Conservation (phyloP, 2,797 vertebrate genomes). For the Enteromius anoplus region DNA sequence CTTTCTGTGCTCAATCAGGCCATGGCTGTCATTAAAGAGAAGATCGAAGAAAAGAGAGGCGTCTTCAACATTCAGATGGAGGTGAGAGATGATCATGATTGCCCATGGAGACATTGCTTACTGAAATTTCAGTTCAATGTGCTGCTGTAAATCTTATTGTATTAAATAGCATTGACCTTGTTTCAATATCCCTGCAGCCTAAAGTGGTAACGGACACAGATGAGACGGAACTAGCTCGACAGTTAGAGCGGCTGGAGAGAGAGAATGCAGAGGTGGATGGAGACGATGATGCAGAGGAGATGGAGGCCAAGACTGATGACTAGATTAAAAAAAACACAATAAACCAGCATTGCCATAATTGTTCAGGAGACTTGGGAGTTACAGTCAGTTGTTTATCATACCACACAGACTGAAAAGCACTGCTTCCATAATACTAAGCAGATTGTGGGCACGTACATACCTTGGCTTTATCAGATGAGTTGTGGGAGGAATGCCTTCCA, state of each 20-base stretch:
- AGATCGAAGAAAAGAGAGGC: constrained; percentile 97
- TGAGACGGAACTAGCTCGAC: constrained; percentile 35
- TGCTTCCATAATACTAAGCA: not conserved
- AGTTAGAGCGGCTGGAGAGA: constrained; percentile 64
- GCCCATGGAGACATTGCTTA: not conserved
- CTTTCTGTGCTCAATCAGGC: constrained; percentile 97
- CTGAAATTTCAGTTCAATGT: not conserved
- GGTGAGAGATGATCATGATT: constrained; percentile 70
- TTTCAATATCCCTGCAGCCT: constrained; percentile 75
- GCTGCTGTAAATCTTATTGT: not conserved
- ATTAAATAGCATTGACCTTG: not conserved
- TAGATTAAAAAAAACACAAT: constrained; percentile 66
- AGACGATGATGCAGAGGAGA: constrained; percentile 95
- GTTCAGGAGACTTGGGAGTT: constrained; percentile 21
- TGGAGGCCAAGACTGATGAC: constrained; percentile 97
- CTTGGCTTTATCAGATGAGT: constrained; percentile 11
- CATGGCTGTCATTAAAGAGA: constrained; percentile 98
- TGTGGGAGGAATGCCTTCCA: not conserved
- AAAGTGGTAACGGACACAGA: constrained; percentile 96
- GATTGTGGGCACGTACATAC: not conserved
- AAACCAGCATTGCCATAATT: constrained; percentile 19
- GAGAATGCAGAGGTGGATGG: constrained; percentile 97
- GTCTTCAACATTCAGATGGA: constrained; percentile 99
- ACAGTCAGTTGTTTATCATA: constrained; percentile 25
- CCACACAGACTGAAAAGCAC: constrained; percentile 25